phyloP scores from a whole-genome alignment of 1,140 invertebrate species.

The Camponotus pennsylvanicus region DNA sequence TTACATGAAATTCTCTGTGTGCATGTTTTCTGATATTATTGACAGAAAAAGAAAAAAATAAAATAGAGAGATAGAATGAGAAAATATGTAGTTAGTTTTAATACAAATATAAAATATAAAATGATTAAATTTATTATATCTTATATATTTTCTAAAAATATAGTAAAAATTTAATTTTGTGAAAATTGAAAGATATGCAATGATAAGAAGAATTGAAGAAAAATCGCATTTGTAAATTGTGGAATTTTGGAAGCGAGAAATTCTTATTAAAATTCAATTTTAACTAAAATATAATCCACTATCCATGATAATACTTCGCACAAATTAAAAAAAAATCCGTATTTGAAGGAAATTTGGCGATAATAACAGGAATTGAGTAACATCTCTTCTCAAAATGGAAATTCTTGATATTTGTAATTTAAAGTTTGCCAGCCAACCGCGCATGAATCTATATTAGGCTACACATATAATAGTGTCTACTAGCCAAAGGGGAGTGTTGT shows the following conservation, averaged over 20 bases:
- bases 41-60: too few relatives aligned
- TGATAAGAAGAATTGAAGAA: background rate
- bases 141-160: background rate
- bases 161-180: background rate
- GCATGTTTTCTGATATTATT: background rate
- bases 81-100: too few relatives aligned
- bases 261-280: background rate
- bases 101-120: too few relatives aligned
- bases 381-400: background rate
- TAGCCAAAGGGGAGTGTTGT: background rate
- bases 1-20: background rate
- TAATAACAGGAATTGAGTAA: background rate
- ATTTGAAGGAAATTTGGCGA: background rate
- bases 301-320: too few relatives aligned
- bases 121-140: too few relatives aligned
- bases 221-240: background rate
- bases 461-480: background rate
- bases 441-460: background rate
- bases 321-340: too few relatives aligned
- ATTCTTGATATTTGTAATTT: background rate
- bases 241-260: background rate
- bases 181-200: background rate
- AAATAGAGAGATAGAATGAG: too few relatives aligned
- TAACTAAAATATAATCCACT: background rate
- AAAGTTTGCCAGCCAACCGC: constrained; percentile 12